A percentile compares a stretch with the other conserved stretches of the same genome.
phyloP scores from a whole-genome alignment of 2,888 invertebrate genomes.

The Sclerodermus sp. region DNA sequence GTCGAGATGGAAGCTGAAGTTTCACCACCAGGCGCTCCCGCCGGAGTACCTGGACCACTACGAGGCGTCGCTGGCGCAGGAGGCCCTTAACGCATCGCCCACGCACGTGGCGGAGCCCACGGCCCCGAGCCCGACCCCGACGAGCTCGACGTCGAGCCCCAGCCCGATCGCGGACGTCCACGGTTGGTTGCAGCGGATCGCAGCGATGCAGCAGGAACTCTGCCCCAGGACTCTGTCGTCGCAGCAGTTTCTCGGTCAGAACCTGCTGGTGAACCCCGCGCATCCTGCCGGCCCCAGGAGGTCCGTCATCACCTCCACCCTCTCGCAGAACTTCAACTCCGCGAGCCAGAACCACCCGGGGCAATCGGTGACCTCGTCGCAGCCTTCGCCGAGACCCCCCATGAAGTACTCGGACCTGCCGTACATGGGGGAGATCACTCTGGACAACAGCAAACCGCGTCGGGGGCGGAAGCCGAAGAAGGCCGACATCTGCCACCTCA shows the following conservation, averaged over 20 bases:
- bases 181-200: conserved; percentile 75
- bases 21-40: conserved; percentile 79
- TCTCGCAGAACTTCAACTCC: conserved; percentile 27
- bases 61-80: conserved; percentile 70
- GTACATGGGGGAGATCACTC: conserved; percentile 90
- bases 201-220: conserved; percentile 69
- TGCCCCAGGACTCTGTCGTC: conserved; percentile 28
- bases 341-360: conserved; percentile 22
- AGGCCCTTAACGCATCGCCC: conserved; percentile 46
- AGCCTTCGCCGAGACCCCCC: conserved; percentile 43
- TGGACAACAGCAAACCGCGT: conserved; percentile 84
- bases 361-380: conserved; percentile 27
- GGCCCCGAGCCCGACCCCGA: conserved; percentile 53
- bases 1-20: conserved; percentile 74
- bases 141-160: conserved; percentile 37
- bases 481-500: conserved; percentile 88
- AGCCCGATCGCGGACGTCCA: conserved; percentile 53
- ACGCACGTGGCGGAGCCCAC: conserved; percentile 39
- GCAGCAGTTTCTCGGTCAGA: conserved; percentile 10
- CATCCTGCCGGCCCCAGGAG: conserved; percentile 26
- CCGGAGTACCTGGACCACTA: conserved; percentile 79
- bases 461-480: conserved; percentile 89
- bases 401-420: conserved; percentile 82
- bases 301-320: conserved; percentile 51
- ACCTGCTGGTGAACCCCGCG: background rate